Conservation (phyloP, 2,113 vertebrate genomes). For the Andinoacara biseriatus region DNA sequence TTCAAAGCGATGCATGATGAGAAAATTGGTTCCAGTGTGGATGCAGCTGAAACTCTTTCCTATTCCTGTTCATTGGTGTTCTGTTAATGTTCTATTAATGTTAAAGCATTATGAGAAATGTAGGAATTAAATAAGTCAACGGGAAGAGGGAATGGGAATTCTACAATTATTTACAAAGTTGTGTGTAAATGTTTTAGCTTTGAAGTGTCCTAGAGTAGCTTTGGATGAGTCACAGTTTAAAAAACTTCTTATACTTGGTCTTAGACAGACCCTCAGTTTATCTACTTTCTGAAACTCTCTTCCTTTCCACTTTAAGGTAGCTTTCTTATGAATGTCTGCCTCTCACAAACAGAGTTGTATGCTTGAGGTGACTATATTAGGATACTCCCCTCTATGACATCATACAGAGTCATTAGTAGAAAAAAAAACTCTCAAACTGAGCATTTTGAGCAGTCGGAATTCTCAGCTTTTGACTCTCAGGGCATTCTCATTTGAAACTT, state of each 20-base stretch:
- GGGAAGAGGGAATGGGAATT: neutral
- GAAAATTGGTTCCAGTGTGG: neutral
- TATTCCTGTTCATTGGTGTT: neutral
- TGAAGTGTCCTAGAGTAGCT: neutral
- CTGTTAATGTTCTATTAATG: neutral
- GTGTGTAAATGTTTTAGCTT: neutral
- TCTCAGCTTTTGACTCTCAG: too few relatives aligned
- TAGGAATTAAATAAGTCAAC: neutral
- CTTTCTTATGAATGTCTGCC: neutral
- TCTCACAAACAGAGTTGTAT: neutral
- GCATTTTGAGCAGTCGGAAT: neutral
- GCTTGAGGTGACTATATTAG: neutral
- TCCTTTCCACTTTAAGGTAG: neutral
- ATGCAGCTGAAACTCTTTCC: neutral
- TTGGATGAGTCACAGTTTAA: neutral
- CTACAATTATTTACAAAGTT: neutral
- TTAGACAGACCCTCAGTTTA: neutral
- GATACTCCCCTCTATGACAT: neutral
- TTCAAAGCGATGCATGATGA: neutral
- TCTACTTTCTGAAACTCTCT: neutral
- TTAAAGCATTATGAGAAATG: conserved; percentile 5
- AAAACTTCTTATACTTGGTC: neutral
- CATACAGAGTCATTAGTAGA: neutral
- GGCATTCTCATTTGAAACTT: neutral
- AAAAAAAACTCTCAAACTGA: neutral